Conservation (phyloP, 2,888 invertebrate genomes). For the Epirrhoe alternata region DNA sequence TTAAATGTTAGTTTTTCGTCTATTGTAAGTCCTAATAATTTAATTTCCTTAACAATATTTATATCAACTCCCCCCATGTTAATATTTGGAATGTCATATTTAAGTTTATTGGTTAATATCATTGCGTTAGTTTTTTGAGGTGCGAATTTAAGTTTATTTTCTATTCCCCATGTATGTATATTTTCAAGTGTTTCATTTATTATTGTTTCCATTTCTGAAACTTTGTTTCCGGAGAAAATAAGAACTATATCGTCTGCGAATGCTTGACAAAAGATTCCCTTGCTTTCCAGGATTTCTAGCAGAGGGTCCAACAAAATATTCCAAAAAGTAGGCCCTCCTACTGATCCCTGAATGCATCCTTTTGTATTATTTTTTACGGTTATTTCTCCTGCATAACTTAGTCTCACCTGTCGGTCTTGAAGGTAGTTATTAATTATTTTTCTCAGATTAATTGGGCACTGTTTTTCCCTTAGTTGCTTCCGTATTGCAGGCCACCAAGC, state of each 20-base stretch:
- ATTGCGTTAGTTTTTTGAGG: neutral
- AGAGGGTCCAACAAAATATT: constrained; percentile 1
- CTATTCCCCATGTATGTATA: neutral
- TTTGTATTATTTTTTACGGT: neutral
- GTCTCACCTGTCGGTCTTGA: neutral
- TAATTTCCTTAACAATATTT: neutral
- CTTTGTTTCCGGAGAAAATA: neutral
- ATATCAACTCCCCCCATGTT: neutral
- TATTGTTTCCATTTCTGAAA: neutral
- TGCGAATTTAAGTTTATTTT: neutral
- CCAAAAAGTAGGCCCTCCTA: too few species aligned
- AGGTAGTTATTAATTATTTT: too few species aligned
- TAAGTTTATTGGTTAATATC: neutral
- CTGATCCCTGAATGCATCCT: too few species aligned
- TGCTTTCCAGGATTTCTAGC: neutral
- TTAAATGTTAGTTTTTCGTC: neutral
- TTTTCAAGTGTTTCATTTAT: neutral
- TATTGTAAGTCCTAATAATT: neutral
- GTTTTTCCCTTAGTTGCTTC: neutral
- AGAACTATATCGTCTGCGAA: neutral
- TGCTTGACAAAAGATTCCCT: neutral
- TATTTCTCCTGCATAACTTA: neutral
- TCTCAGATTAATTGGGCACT: too few species aligned
- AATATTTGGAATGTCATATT: constrained; percentile 1
- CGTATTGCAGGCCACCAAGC: too few species aligned